phyloP scores from a whole-genome alignment of 2,888 invertebrate species.

The Osmoderma eremita region DNA sequence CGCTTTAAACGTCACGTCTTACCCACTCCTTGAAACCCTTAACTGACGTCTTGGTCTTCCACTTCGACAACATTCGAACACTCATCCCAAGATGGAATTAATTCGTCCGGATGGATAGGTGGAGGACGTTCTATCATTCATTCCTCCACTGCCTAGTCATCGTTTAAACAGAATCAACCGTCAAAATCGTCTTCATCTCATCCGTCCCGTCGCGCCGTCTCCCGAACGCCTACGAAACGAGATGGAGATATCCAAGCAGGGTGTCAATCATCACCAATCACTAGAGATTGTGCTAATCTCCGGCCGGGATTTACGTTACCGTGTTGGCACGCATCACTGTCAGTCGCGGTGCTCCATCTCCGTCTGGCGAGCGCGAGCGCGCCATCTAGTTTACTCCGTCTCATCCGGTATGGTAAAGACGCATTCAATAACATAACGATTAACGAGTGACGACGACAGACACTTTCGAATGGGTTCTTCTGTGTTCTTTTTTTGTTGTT shows the following conservation, averaged over 20 bases:
- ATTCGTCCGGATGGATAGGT: background rate
- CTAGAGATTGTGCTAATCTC: conserved; percentile 44
- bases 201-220: no score
- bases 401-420: conserved; percentile 29
- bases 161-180: conserved; percentile 32
- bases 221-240: background rate
- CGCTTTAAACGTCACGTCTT: background rate
- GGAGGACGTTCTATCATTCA: conserved; percentile 1
- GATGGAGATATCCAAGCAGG: conserved; percentile 12
- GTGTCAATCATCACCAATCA: conserved; percentile 45
- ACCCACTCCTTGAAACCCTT: conserved; percentile 12
- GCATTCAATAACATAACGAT: conserved; percentile 40
- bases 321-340: conserved; percentile 34
- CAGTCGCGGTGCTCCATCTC: conserved; percentile 24
- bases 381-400: conserved; percentile 8
- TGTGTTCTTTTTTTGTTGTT: no score
- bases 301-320: conserved; percentile 35
- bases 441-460: conserved; percentile 39
- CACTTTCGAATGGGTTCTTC: conserved; percentile 15
- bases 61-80: conserved; percentile 8
- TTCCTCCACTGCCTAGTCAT: conserved; percentile 27
- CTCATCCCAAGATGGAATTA: conserved; percentile 17
- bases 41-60: conserved; percentile 2
- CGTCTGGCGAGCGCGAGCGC: background rate
- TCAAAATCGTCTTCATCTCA: conserved; percentile 25